Evolutionary conservation across 2,888 invertebrate species (phyloP), one percentile per base, ranked within the genome.

Genomic region (Flabesymbios commensalis): DNA sequence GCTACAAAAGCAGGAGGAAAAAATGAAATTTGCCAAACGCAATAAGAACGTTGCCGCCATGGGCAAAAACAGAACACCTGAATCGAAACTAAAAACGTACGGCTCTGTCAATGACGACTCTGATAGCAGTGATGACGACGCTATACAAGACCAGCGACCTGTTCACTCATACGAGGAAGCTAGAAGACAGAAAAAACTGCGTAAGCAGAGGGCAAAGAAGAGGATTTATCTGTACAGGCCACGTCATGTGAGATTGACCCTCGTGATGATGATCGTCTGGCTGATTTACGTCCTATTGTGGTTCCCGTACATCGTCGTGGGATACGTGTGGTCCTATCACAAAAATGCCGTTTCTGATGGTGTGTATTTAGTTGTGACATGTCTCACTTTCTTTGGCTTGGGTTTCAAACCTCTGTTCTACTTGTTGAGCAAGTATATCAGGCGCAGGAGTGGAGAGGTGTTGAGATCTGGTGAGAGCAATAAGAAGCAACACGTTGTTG

Each of bases 251-350:
- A 52, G 48, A 2, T 51, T 70, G 57, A 31, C 41, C 17, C 14
- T 58, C 24, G 54, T 58, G 5, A 53, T 54, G n/a, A 24, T 53
- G 32, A 32, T 62, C 29, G 42, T 49, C 26, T 58, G 58, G 62
- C 14, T 49, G 7, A 51, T 63, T 10, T 73, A 70, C 57, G 55
- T 69, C n/a, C 36, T 55, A 1, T 33, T 67, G 1, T 75, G 75
- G 75, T 48, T 70, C 14, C 74, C 74, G 2, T 73, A 72, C 58
- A 26, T 72, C 14, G 60, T 71, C 17, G 41, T 70, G 1, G 69
- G 60, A 17, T 70, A 70, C 33, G 55, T 71, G n/a, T 59, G 63
- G 59, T n/a, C n/a, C n/a, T n/a, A n/a, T n/a, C n/a, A n/a, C n/a
- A n/a, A n/a, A n/a, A n/a, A n/a, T n/a, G n/a, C n/a, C n/a, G n/a